A percentile compares a stretch with the other conserved stretches of the same genome.
phyloP scores from a whole-genome alignment of 2,797 vertebrate genomes.

The Enteromius paludinosus region DNA sequence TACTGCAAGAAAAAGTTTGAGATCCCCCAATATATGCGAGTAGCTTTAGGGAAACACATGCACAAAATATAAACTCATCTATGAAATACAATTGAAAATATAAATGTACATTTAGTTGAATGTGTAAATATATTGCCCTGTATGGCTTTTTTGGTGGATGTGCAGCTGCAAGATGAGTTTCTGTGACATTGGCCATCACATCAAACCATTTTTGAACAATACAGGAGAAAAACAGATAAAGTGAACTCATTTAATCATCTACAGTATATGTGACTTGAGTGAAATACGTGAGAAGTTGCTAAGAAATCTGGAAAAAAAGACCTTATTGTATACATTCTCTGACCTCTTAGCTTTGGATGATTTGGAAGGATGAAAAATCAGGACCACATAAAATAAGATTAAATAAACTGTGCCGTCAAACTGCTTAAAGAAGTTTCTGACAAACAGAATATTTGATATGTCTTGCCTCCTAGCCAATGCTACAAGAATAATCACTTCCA shows the following conservation, averaged over 20 bases:
- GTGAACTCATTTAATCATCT: conserved; percentile 22
- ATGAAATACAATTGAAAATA: background rate
- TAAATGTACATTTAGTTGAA: background rate
- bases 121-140: background rate
- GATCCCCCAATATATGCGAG: background rate
- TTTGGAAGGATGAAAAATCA: conserved; percentile 6
- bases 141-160: background rate
- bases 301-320: no score
- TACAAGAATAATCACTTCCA: conserved; percentile 27
- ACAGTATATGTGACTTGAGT: conserved; percentile 14
- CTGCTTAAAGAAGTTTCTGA: conserved; percentile 35
- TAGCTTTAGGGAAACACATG: background rate
- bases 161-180: background rate
- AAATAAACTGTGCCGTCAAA: background rate
- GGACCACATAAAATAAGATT: background rate
- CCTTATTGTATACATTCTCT: conserved; percentile 15
- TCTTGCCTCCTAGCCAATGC: conserved; percentile 28
- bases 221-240: background rate
- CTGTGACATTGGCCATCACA: background rate
- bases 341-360: conserved; percentile 29
- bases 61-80: background rate
- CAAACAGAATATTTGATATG: conserved; percentile 6
- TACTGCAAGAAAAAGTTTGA: background rate
- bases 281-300: conserved; percentile 16
- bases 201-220: conserved; percentile 2